These are phyloP conservation scores for Tympanuchus pallidicinctus DNA, from an alignment of 2,113 vertebrate species.

Conservation along the genomic window DNA sequence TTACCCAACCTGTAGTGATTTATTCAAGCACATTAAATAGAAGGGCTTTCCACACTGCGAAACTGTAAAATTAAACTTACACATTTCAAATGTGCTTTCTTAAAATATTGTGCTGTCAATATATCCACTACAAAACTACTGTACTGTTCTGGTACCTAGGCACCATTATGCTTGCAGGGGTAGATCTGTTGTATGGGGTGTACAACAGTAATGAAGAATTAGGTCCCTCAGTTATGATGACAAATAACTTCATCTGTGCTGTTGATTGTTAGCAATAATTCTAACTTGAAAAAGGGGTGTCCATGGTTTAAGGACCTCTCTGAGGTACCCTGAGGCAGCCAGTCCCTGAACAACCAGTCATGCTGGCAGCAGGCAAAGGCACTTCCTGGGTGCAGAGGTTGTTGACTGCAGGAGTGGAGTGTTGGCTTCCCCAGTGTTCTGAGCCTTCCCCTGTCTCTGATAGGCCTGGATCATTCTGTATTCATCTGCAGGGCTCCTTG, in stretches of 20 bases:
- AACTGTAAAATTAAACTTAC: not conserved
- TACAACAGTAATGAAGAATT: not conserved
- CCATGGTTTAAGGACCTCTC: not conserved
- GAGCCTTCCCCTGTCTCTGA: not conserved
- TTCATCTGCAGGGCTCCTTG: not conserved
- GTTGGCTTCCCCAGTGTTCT: not conserved
- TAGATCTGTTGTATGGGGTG: not conserved
- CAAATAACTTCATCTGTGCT: not conserved
- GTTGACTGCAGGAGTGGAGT: rapidly evolving
- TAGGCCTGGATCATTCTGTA: not conserved
- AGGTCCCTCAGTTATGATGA: rapidly evolving
- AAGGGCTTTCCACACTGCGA: not conserved
- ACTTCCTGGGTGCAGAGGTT: not conserved
- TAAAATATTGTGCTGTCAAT: not conserved
- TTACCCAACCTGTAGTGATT: too few species aligned
- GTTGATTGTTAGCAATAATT: not conserved
- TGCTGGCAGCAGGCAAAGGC: not conserved
- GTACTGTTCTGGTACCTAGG: not conserved
- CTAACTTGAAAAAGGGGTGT: not conserved
- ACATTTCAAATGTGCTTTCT: not conserved
- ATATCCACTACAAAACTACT: not conserved
- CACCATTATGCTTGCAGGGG: not conserved
- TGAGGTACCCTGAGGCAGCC: not conserved
- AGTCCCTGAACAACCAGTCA: too few species aligned
- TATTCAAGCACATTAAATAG: not conserved